Conservation (phyloP, 2,888 invertebrate genomes). For the Dryobotodes eremita region DNA sequence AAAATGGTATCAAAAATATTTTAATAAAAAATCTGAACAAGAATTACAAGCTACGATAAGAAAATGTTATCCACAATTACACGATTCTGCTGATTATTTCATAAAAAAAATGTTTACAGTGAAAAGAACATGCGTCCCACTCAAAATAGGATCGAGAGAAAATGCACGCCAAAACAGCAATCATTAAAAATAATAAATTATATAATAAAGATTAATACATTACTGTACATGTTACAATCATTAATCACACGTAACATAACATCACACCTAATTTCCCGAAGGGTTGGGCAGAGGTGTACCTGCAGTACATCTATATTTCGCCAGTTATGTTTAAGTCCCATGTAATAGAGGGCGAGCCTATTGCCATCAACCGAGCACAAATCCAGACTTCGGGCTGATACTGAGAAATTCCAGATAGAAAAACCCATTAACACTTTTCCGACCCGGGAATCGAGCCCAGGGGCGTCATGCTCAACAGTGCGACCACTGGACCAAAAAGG, state of each 20-base stretch:
- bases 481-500: no score
- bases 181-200: neutral
- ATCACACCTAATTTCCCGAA: no score
- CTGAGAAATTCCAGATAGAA: no score
- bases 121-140: neutral
- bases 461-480: no score
- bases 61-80: conserved; percentile 14
- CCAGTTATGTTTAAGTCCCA: no score
- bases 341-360: no score
- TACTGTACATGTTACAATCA: neutral
- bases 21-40: conserved; percentile 59
- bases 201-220: neutral
- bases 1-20: conserved; percentile 60
- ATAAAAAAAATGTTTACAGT: neutral
- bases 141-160: neutral
- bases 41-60: conserved; percentile 25
- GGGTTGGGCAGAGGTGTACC: no score
- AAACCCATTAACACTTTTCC: no score
- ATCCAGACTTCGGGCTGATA: no score
- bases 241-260: neutral
- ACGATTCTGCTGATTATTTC: conserved; percentile 14
- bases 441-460: no score
- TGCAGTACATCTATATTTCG: no score
- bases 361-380: no score
- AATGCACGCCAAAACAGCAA: conserved; percentile 5